Evolutionary conservation across 2,888 invertebrate species (phyloP), one percentile per base, ranked within the genome.

Genomic region (Deilephila porcellus): DNA sequence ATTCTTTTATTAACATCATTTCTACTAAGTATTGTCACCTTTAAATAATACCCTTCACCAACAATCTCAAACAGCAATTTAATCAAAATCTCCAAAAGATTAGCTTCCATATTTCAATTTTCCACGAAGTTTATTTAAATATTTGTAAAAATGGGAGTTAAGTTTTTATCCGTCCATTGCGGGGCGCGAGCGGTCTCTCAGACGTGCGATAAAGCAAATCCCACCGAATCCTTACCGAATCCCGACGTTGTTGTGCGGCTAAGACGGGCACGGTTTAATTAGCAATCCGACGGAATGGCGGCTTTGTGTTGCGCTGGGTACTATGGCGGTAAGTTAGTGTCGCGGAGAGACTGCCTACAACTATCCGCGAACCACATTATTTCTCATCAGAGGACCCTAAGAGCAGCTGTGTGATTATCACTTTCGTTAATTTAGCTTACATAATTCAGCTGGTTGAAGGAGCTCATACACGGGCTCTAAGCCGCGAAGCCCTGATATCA

Each of bases 191-290:
- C 25, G 25, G 52, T 25, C 45, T 67, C 75, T 74, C 70, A 73
- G 74, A 74, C 76, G 62, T 71, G 72, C 73, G 67, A 71, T 37
- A n/a, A 71, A 72, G 76, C 72, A 76, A 76, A 79, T 78, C 67
- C 67, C 67, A 67, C 67, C 52, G 3, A 67, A 67, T 67, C 67
- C 52, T n/a, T 6, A 67, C 67, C 52, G 17, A 67, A 67, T 67
- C 67, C 67, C 14, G 45, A 25, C 25, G 52, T 67, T 67, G 67
- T 52, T 45, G 67, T 67, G 52, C 45, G 67, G 67, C 67, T 67
- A 45, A 67, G 67, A 52, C 67, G 67, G 45, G 25, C 52, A 52
- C 67, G 52, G 52, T 45, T 67, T 67, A 67, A 67, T 67, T 67
- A 67, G 67, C 52, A 67, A 67, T 67, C 52, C 67, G 52, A 67